Base-by-base conservation (phyloP, 2,888 invertebrate genomes). In the Dasypolia templi region DNA sequence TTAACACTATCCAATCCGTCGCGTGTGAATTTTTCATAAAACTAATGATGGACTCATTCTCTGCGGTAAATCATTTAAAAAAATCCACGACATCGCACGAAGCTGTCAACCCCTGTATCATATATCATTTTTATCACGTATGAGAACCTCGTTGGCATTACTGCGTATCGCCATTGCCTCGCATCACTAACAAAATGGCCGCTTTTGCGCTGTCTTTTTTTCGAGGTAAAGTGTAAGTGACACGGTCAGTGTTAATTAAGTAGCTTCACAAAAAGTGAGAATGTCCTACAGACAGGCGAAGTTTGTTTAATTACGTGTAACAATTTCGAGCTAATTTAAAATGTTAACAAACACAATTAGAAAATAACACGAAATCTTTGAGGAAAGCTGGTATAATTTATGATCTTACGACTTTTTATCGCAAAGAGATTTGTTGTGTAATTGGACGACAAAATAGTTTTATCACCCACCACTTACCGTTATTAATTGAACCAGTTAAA, bases 141-240 rank as follows among this genome's bases (percentile, higher is more conserved):
- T 72, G 55, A 61, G 61, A 75, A 78, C 69, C 55, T 44, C 59
- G 75, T 74, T 81, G 73, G 71, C 65, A 83, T 84, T 70, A 77
- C 59, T 51, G 63, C 70, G 61, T 58, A 63, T 75, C 63, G 75
- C 29, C 70, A 56, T 70, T 73, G 73, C 68, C 44, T 77, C 72
- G 68, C 87, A 77, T 83, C 86, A 83, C 85, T 87, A 81, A 75
- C 80, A 83, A 86, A 71, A 86, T 86, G 85, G 87, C 78, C 62
- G 74, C 68, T 63, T 69, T 51, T 72, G 59, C 61, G 72, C 68
- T 51, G 7, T 71, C 61, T 69, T 70, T 80, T 86, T 80, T 86
- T 76, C 66, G 76, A 64, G 68, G 77, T 62, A 69, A 73, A 83
- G 74, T 79, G 73, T 81, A 81, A 77, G 64, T 83, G 78, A 78